These are phyloP conservation scores for Rhagonycha fulva DNA, from an alignment of 2,888 invertebrate genomes.

Conservation along the genomic window DNA sequence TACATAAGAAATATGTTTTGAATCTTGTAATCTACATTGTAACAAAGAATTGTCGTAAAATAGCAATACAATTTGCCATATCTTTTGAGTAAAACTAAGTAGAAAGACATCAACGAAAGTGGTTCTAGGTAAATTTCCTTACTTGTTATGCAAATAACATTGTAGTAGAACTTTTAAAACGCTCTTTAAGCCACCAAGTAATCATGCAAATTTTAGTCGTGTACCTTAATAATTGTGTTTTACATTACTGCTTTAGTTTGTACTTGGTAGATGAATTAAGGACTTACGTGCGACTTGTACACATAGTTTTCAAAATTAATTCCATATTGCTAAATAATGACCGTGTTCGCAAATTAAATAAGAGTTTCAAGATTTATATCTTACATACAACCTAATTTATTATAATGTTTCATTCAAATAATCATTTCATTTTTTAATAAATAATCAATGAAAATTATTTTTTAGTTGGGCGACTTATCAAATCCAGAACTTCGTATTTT, in stretches of 20 bases:
- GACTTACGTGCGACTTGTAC: constrained; percentile 27
- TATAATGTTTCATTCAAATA: not conserved
- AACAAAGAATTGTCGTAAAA: constrained; percentile 44
- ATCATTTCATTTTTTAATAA: not conserved
- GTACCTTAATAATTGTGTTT: constrained; percentile 38
- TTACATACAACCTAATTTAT: not conserved
- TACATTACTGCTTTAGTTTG: constrained; percentile 21
- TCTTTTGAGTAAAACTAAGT: constrained; percentile 46
- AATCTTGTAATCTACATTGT: constrained; percentile 35
- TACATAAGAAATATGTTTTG: not conserved
- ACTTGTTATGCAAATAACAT: constrained; percentile 55
- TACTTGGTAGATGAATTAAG: constrained; percentile 18
- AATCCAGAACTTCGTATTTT: constrained; percentile 89
- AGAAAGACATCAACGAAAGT: constrained; percentile 50
- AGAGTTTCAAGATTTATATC: not conserved
- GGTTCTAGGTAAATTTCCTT: constrained; percentile 44
- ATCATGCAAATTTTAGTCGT: constrained; percentile 47
- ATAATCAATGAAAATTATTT: constrained; percentile 40
- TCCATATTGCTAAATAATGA: constrained; percentile 21
- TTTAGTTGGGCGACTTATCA: constrained; percentile 88
- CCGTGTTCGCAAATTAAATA: constrained; percentile 13
- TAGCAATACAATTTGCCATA: constrained; percentile 50
- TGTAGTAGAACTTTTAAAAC: constrained; percentile 55
- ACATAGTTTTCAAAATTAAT: constrained; percentile 26
- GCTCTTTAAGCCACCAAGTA: constrained; percentile 50